Evolutionary conservation across 2,113 vertebrate genomes (phyloP), one percentile per base, ranked within the genome.

Genomic region (Syngnathus floridae): DNA sequence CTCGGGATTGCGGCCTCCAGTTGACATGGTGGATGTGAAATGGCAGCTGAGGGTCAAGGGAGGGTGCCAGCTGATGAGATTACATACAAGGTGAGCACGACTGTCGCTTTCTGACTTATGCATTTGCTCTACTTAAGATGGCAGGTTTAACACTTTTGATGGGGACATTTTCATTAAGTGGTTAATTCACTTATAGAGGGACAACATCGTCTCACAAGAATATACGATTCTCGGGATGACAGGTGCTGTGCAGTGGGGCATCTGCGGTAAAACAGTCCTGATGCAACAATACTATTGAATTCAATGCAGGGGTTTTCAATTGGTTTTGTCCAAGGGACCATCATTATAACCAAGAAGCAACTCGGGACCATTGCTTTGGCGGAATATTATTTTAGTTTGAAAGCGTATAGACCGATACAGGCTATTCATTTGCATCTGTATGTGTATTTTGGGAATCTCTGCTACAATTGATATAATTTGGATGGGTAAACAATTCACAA

Each of bases 21-120:
- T 77, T 72, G 65, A 80, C 76, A 57, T 76, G 71, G 35, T 26
- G 57, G 60, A 64, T 73, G 61, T 37, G 67, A 59, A 68, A 69
- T 65, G 67, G 77, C 71, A 70, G 59, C 64, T 35, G 41, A 26
- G 59, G 74, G 69, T 69, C 70, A 66, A 57, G 26, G 48, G 31
- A 49, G 63, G 67, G 41, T 62, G 76, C 57, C 73, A 60, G 58
- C 75, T 68, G 59, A 74, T 21, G 46, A 45, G 56, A 65, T 51
- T 16, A 22, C 51, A 41, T n/a, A 49, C 58, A 46, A 21, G 43
- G 66, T 38, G 37, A 71, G 54, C 16, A 55, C 49, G 43, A 70
- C 69, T 41, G 12, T 71, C 54, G 54, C 7, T 19, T 38, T n/a
- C 22, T 67, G 36, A 58, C 19, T 62, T 52, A 49, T 62, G n/a